These are phyloP conservation scores for Brachionus paranguensis DNA, from an alignment of 1,140 invertebrate genomes.

Conservation along the genomic window DNA sequence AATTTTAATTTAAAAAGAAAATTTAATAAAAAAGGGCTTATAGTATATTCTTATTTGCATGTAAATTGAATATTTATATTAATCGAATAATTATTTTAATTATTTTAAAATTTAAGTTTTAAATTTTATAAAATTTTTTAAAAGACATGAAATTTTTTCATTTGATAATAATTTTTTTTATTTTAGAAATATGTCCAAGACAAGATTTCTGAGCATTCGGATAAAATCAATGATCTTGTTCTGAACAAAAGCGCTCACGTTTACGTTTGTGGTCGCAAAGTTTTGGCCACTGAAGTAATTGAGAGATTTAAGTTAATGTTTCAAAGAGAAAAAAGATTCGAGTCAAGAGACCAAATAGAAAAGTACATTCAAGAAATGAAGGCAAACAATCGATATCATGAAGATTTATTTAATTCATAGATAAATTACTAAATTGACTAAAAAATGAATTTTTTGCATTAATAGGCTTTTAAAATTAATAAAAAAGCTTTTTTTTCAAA, in stretches of 20 bases:
- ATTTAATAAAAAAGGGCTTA: too few relatives aligned
- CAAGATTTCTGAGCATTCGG: slow-evolving; percentile 75
- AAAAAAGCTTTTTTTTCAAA: not conserved
- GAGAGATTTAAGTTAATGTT: not conserved
- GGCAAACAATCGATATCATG: not conserved
- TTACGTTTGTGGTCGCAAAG: slow-evolving; percentile 95
- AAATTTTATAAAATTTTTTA: too few relatives aligned
- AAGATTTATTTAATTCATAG: not conserved
- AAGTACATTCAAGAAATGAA: not conserved
- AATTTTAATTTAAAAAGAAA: too few relatives aligned
- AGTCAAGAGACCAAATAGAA: not conserved
- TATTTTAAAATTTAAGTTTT: too few relatives aligned
- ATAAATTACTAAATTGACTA: not conserved
- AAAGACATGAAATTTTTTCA: too few relatives aligned
- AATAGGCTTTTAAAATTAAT: not conserved
- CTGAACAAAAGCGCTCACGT: slow-evolving; percentile 85
- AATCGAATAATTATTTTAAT: too few relatives aligned
- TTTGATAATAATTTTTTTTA: not conserved
- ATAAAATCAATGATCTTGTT: slow-evolving; percentile 84
- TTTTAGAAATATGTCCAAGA: slow-evolving; percentile 88
- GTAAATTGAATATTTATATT: too few relatives aligned
- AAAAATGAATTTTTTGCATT: not conserved
- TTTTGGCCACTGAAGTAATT: slow-evolving; percentile 89
- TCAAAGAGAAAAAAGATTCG: not conserved
- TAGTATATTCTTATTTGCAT: too few relatives aligned